These are phyloP conservation scores for Temnothorax curvispinosus DNA, from an alignment of 1,140 invertebrate species.

Conservation along the genomic window DNA sequence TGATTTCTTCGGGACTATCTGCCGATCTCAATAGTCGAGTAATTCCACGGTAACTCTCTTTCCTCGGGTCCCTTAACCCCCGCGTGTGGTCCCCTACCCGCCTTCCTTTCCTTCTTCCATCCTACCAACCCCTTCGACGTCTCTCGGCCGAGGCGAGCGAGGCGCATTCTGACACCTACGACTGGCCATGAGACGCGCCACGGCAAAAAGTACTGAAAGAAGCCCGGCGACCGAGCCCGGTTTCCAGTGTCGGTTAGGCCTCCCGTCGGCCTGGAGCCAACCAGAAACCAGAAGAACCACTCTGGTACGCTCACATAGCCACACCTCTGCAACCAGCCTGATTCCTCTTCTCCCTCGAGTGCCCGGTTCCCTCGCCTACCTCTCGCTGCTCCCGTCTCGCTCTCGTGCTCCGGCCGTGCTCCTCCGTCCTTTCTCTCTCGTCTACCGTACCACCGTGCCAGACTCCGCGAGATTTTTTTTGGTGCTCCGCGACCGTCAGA, in stretches of 20 bases:
- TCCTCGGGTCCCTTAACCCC: constrained; percentile 54
- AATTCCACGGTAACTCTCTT: constrained; percentile 77
- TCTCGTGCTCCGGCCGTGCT: constrained; percentile 18
- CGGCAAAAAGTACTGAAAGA: constrained; percentile 71
- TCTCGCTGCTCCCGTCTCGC: constrained; percentile 28
- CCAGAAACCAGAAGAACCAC: constrained; percentile 83
- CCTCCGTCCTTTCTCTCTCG: constrained; percentile 71
- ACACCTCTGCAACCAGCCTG: constrained; percentile 82
- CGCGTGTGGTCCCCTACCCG: constrained; percentile 15
- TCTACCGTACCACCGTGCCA: constrained; percentile 37
- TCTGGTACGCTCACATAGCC: constrained; percentile 83
- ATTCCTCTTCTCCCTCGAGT: constrained; percentile 70
- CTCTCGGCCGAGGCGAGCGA: constrained; percentile 71
- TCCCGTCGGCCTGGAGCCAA: constrained; percentile 84
- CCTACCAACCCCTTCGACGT: constrained; percentile 25
- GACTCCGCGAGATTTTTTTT: constrained; percentile 72
- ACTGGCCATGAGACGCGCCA: constrained; percentile 77
- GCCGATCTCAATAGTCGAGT: constrained; percentile 83
- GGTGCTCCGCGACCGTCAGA: constrained; percentile 50
- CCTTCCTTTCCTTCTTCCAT: not conserved
- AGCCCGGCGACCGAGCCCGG: constrained; percentile 67
- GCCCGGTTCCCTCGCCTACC: constrained; percentile 59
- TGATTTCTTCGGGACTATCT: constrained; percentile 83
- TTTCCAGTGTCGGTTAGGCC: constrained; percentile 81
- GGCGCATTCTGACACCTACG: constrained; percentile 83